Base-by-base conservation (phyloP, 1,140 invertebrate genomes). In the Hirudo medicinalis region DNA sequence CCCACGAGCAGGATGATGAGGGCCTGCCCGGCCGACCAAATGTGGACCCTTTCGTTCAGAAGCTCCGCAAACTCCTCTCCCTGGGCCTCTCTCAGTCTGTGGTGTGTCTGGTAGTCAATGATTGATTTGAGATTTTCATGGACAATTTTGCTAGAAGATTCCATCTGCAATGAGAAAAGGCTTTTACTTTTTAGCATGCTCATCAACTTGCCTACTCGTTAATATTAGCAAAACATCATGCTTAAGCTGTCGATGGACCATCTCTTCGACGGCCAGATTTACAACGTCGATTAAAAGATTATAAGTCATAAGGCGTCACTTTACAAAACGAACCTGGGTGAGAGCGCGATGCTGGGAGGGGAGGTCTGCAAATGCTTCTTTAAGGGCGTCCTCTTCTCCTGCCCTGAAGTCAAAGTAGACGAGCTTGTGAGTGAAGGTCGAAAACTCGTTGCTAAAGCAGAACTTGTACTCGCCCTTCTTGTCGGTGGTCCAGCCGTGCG, bases 381-480 rank as follows among this genome's bases (percentile, higher is more conserved):
- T 72, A 11, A 97, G 82, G 0, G 90, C 87, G 6, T 63, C 40
- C 67, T 86, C 82, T 81, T 97, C 93, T 2, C 94, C 94, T 49
- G 94, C 90, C 88, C 94, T 91, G 76, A 97, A 91, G 81, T 98
- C 95, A 88, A 99, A 92, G 82, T 99, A 99, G 17, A 99, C 91
- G 73, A 98, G 86, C 85, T 99, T 99, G 78, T 99, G 96, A n/a
- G 93, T 95, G 83, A 98, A 97, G 54, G 95, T 97, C 57, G 95
- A 98, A 82, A 99, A 99, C 82, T 99, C 94, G 84, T 99, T 99
- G 78, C 93, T 96, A 80, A 99, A 99, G 83, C 97, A 99, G 19
- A 90, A 90, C 60, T 80, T 81, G 79, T 94, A 94, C 8, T 90
- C 85, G 73, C 92, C 91, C 73, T 86, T 84, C 57, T 86, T 79